Conservation (phyloP, 1,140 invertebrate species). For the Philotrypesis tridentata region DNA sequence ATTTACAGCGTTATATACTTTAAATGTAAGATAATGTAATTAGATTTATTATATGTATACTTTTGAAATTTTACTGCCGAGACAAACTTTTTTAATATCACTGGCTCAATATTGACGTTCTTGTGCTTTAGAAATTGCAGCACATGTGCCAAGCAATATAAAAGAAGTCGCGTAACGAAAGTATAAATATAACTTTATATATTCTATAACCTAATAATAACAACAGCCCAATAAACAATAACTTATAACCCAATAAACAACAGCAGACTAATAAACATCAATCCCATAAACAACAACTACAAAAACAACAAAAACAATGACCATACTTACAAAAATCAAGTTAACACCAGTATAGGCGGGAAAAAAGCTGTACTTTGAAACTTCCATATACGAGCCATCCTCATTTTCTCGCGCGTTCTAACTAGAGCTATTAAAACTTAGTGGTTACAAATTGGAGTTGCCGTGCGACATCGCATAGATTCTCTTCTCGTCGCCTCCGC, state of each 20-base stretch:
- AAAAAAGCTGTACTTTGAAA: neutral
- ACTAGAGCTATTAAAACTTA: conserved; percentile 9
- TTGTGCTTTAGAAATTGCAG: neutral
- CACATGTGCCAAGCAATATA: neutral
- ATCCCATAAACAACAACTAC: too few species aligned
- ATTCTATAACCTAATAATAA: too few species aligned
- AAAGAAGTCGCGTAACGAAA: neutral
- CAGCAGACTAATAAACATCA: too few species aligned
- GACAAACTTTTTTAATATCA: neutral
- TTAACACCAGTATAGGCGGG: too few species aligned
- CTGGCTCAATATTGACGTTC: neutral
- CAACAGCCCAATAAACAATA: too few species aligned
- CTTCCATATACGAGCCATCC: neutral
- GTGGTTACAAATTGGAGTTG: conserved; percentile 3
- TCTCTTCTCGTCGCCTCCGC: conserved; percentile 8
- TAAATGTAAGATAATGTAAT: neutral
- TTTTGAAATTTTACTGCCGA: neutral
- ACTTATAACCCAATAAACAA: too few species aligned
- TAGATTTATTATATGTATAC: neutral
- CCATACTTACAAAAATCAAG: too few species aligned
- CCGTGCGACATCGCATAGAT: conserved; percentile 1
- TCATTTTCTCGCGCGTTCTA: neutral
- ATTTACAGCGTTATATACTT: too few species aligned
- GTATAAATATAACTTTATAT: too few species aligned
- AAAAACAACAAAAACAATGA: too few species aligned